Evolutionary conservation across 2,888 invertebrate genomes (phyloP).

Genomic region (Tenthredo distinguenda): DNA sequence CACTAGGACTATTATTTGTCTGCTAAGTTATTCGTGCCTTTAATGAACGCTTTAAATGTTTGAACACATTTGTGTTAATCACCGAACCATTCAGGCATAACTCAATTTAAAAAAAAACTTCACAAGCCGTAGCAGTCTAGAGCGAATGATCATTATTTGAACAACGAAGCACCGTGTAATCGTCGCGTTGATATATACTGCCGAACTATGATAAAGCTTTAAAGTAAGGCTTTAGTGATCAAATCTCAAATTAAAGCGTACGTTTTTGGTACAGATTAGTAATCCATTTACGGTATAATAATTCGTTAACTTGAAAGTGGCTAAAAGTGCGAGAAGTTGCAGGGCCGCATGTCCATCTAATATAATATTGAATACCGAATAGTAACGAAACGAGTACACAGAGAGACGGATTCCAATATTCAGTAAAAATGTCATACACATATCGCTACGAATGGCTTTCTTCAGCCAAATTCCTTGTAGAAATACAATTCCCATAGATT

Average conservation of each 20-base stretch:
- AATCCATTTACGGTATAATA: background rate
- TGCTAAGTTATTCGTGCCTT: background rate
- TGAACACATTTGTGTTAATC: constrained; percentile 2
- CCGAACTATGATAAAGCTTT: background rate
- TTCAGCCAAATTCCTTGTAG: background rate
- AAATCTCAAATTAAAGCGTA: background rate
- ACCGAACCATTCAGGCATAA: background rate
- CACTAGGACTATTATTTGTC: background rate
- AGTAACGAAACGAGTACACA: background rate
- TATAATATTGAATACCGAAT: background rate
- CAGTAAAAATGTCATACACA: background rate
- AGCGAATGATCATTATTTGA: background rate
- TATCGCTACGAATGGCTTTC: background rate
- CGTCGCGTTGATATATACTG: background rate
- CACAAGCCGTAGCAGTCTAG: background rate
- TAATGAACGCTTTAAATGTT: background rate
- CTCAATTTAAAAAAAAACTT: background rate
- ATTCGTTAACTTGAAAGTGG: constrained; percentile 24
- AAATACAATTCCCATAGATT: background rate
- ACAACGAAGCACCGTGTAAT: background rate
- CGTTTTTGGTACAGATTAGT: background rate
- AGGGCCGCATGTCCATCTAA: background rate
- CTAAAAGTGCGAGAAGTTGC: constrained; percentile 19
- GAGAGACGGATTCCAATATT: background rate
- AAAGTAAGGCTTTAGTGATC: background rate